Evolutionary conservation across 2,888 invertebrate genomes (phyloP).

Genomic region (Mythimna loreyi): DNA sequence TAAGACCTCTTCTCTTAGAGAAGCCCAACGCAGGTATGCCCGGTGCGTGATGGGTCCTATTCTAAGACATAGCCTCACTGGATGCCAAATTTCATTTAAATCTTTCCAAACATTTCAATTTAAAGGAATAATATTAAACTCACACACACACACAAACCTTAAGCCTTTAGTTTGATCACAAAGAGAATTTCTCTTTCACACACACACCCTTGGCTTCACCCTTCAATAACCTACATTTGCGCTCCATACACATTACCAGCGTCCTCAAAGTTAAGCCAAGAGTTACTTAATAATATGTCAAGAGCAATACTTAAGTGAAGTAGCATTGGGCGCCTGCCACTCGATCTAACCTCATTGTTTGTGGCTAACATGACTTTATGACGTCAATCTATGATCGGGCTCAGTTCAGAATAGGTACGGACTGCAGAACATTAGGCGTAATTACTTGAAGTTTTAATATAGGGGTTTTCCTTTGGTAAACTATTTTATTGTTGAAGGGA

Average conservation of each 20-base stretch:
- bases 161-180: not conserved
- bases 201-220: not conserved
- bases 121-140: not conserved
- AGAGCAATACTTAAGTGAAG: slow-evolving; percentile 47
- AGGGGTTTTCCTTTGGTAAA: slow-evolving; percentile 7
- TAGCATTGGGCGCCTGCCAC: slow-evolving; percentile 48
- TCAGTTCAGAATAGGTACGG: slow-evolving; percentile 13
- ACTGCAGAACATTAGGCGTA: not conserved
- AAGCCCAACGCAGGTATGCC: too few relatives aligned
- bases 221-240: not conserved
- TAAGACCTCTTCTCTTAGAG: too few relatives aligned
- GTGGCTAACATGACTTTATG: slow-evolving; percentile 46
- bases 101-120: too few relatives aligned
- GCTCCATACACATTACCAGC: slow-evolving; percentile 7
- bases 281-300: slow-evolving; percentile 40
- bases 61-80: too few relatives aligned
- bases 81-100: too few relatives aligned
- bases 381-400: slow-evolving; percentile 51
- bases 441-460: not conserved
- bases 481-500: not conserved
- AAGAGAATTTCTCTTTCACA: not conserved
- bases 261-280: slow-evolving; percentile 15
- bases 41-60: too few relatives aligned
- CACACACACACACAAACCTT: too few relatives aligned
- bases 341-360: slow-evolving; percentile 58